These are phyloP conservation scores for Lepus timidus DNA, from an alignment of 2,113 vertebrate species.

Conservation along the genomic window DNA sequence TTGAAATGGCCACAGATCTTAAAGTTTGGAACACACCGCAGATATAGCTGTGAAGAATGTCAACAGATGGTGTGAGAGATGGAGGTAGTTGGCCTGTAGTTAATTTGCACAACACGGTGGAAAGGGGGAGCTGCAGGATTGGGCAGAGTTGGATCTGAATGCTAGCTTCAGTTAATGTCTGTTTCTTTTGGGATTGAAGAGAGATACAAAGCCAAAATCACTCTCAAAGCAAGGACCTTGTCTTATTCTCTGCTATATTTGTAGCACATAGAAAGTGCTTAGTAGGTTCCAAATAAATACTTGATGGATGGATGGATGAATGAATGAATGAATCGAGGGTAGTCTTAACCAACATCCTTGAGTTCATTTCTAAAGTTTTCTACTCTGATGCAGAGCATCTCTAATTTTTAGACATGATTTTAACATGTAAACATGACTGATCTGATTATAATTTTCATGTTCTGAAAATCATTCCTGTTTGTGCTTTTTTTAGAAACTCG, in stretches of 20 bases:
- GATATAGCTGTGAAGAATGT: neutral
- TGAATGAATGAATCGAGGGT: neutral
- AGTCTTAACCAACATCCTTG: neutral
- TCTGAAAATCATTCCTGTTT: neutral
- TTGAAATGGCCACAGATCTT: slow-evolving; percentile 17
- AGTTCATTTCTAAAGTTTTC: neutral
- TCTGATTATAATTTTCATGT: neutral
- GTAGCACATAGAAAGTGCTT: neutral
- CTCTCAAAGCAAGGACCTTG: neutral
- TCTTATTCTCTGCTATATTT: neutral
- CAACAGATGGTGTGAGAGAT: neutral
- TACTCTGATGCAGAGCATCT: neutral
- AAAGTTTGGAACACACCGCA: neutral
- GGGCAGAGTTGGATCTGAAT: neutral
- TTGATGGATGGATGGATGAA: neutral
- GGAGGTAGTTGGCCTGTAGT: neutral
- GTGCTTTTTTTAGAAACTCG: neutral
- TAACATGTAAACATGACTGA: too few relatives aligned
- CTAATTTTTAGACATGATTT: neutral
- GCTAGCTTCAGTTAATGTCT: neutral
- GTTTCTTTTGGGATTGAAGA: neutral
- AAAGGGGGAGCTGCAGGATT: neutral
- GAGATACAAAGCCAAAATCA: neutral
- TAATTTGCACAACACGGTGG: neutral
- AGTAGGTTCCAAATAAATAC: neutral